A percentile compares a stretch with the other conserved stretches of the same genome.
Evolutionary conservation across 2,113 vertebrate genomes (phyloP).

Genomic region (Bufo bufo): DNA sequence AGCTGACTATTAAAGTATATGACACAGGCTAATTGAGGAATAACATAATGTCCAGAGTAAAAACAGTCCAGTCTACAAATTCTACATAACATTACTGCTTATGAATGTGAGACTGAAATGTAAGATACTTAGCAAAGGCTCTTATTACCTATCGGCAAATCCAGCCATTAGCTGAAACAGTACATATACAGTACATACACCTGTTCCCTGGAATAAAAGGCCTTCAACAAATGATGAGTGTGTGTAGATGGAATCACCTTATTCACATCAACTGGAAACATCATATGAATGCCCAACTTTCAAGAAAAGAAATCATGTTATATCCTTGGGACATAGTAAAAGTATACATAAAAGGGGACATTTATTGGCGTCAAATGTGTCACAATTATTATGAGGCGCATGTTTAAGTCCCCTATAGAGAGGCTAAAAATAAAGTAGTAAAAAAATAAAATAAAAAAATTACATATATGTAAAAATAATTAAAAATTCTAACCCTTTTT

Average conservation of each 20-base stretch:
- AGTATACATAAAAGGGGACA: too few species aligned
- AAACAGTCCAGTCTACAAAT: neutral
- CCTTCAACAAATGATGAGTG: neutral
- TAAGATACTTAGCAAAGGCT: neutral
- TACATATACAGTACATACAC: neutral
- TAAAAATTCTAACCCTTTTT: too few species aligned
- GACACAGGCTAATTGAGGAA: neutral
- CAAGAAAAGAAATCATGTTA: neutral
- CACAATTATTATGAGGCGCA: too few species aligned
- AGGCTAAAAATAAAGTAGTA: too few species aligned
- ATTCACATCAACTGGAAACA: neutral
- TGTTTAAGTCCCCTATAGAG: too few species aligned
- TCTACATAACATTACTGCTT: neutral
- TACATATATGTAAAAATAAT: too few species aligned
- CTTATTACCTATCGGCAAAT: neutral
- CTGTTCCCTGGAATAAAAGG: neutral
- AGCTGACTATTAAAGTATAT: conserved; percentile 2
- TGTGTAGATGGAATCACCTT: neutral
- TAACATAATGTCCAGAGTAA: neutral
- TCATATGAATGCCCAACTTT: neutral
- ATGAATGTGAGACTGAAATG: neutral
- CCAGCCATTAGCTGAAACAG: neutral
- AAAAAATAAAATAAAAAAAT: too few species aligned
- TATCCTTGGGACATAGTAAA: too few species aligned
- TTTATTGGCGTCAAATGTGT: too few species aligned